Base-by-base conservation (phyloP, 2,113 vertebrate genomes). In the zebrafish (Danio rerio) region DNA sequence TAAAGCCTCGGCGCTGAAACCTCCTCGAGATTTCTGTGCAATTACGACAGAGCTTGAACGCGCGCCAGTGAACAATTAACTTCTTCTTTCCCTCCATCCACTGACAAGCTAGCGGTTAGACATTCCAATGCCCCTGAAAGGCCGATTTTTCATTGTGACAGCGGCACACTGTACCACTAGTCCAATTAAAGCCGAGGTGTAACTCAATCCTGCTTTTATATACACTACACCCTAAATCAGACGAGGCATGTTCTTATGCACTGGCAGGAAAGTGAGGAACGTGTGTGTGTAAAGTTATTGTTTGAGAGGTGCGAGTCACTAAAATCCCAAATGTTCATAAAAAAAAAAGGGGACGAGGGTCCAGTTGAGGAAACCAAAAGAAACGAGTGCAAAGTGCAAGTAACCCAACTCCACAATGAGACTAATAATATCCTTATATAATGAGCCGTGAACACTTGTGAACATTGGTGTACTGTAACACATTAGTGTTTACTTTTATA, bases 151-250 rank as follows among this genome's bases (percentile, higher is more conserved):
- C 93, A 92, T 89, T 86, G 89, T 91, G 88, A 93, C 91, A 91
- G 91, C 91, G 9, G 81, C 18, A 31, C 91, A 92, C 91, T 92
- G 90, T 92, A 93, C 89, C 78, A 82, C 89, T 65, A 88, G 86
- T 90, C 89, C 91, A 92, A 94, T 94, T 93, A 93, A 92, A 90
- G 83, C 88, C 85, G 89, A 91, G 88, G 88, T 92, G 93, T 89
- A 94, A 94, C 89, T 92, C 72, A 91, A 94, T 93, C 90, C 88
- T 86, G 91, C 91, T 92, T 91, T 90, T 92, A 90, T 93, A 92
- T 88, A 92, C 89, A 92, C 86, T 86, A 86, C 62, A 18, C 47
- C 61, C 68, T 81, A 89, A 87, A 90, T 89, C 87, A 89, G 88
- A 85, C 82, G 63, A 82, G 86, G 87, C 76, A 76, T 72, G 84